phyloP scores from a whole-genome alignment of 2,113 vertebrate species.

The Acanthochromis polyacanthus region DNA sequence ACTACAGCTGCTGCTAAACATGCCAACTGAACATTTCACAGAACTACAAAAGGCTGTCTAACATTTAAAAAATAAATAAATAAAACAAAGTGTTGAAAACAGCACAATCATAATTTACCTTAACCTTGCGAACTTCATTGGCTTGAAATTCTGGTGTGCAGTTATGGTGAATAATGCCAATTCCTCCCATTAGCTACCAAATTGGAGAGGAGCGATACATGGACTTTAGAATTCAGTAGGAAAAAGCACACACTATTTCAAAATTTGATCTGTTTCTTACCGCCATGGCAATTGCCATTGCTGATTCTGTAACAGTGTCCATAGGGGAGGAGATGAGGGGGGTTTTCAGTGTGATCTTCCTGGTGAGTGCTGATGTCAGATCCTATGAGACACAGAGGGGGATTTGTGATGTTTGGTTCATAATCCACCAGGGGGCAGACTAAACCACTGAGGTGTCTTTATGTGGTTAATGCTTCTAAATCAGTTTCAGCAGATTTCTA shows the following conservation, averaged over 20 bases:
- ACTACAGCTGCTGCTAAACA: background rate
- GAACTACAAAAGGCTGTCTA: background rate
- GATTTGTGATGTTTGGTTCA: background rate
- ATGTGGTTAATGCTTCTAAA: background rate
- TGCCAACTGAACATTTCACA: no score
- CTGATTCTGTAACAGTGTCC: constrained; percentile 95
- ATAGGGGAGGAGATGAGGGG: constrained; percentile 95
- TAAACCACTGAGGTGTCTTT: background rate
- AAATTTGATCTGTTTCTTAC: constrained; percentile 77
- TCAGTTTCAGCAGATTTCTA: background rate
- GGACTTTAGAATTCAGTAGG: background rate
- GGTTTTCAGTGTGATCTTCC: constrained; percentile 93
- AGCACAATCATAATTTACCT: constrained; percentile 79
- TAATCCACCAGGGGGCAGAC: constrained; percentile 64
- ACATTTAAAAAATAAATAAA: background rate
- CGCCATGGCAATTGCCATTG: constrained; percentile 96
- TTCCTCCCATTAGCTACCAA: constrained; percentile 93
- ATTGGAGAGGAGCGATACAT: fast-evolving
- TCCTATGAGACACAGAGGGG: constrained; percentile 79
- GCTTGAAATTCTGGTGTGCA: constrained; percentile 96
- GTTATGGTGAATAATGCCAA: constrained; percentile 96
- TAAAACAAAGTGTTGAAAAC: background rate
- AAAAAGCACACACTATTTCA: no score
- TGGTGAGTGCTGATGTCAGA: constrained; percentile 93
- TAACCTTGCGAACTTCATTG: constrained; percentile 94